Evolutionary conservation across 2,797 vertebrate genomes (phyloP), one percentile per base, ranked within the genome.

Genomic region (Syngnathus acus): DNA sequence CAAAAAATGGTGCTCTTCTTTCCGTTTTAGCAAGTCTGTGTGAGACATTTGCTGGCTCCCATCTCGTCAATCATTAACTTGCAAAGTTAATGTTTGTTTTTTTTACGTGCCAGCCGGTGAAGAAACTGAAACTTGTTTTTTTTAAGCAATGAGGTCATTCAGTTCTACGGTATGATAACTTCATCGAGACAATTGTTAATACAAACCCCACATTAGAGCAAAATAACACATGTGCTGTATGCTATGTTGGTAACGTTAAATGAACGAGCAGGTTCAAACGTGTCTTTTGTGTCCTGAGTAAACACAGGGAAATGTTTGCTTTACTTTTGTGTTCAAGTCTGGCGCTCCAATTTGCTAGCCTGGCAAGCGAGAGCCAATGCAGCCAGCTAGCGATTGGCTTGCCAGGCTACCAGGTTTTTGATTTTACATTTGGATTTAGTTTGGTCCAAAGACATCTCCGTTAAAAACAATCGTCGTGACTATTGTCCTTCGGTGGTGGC

Each of bases 61-160:
- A 68, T 65, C 32, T 32, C n/a, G 74, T 81, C 57, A 82, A 80
- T 85, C 26, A 85, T 85, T 84, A 82, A 83, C 83, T 32, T 40
- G 9, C 19, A 40, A 9, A 64, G 71, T 84, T 68, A 83, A 76
- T 79, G 73, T 72, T 75, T 72, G 62, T 16, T 37, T 57, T 26
- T 23, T 54, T 57, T 37, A 37, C 16, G 9, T 37, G 6, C 26
- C 17, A 32, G 54, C 6, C 16, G 26, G 54, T 37, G 32, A 57
- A 37, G 26, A 57, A 57, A 14, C 6, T 16, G 54, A 57, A 57
- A 32, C 54, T 0, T 21, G 21, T 54, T 54, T 21, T 11, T 53
- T 26, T 26, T 5, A 26, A 11, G 26, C 26, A 57, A 57, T 57
- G 26, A 57, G 6, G 54, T 57, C 54, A 57, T 57, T 57, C 14